These are phyloP conservation scores for Galendromus occidentalis DNA, from an alignment of 1,140 invertebrate genomes.

Conservation along the genomic window DNA sequence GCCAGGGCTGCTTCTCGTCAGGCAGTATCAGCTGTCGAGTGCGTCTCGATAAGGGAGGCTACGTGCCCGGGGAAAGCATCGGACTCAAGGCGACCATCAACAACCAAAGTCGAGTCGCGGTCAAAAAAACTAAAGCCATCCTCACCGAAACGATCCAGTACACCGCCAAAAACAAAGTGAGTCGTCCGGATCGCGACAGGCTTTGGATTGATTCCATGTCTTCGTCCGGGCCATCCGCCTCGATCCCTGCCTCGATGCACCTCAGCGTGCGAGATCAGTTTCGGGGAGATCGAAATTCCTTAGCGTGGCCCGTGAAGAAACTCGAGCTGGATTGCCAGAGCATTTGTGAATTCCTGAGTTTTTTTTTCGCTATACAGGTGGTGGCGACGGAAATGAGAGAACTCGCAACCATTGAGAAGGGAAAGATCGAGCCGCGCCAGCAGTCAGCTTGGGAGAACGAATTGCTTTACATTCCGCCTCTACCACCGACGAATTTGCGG, in stretches of 20 bases:
- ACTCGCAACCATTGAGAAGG: constrained; percentile 52
- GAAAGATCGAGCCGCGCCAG: constrained; percentile 58
- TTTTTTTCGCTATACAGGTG: background rate
- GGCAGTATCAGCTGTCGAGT: constrained; percentile 62
- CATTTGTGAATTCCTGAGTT: too few species aligned
- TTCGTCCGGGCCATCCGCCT: too few species aligned
- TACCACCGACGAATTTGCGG: constrained; percentile 82
- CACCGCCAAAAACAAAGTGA: constrained; percentile 55
- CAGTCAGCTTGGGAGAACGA: constrained; percentile 71
- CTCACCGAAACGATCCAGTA: constrained; percentile 79
- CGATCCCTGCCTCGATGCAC: too few species aligned
- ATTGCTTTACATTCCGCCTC: constrained; percentile 72
- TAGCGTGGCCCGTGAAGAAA: too few species aligned
- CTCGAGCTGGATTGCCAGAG: too few species aligned
- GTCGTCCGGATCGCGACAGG: too few species aligned
- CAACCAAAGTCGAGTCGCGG: constrained; percentile 57
- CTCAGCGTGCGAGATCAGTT: too few species aligned
- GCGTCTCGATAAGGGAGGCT: constrained; percentile 66
- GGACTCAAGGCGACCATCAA: constrained; percentile 59
- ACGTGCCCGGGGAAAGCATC: constrained; percentile 78
- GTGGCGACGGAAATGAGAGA: constrained; percentile 67
- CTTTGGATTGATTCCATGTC: too few species aligned
- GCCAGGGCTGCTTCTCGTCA: constrained; percentile 59
- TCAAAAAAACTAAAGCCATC: constrained; percentile 49
- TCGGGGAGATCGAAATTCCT: too few species aligned